These are phyloP conservation scores for Notechis scutatus DNA, from an alignment of 2,113 vertebrate genomes.

Conservation along the genomic window DNA sequence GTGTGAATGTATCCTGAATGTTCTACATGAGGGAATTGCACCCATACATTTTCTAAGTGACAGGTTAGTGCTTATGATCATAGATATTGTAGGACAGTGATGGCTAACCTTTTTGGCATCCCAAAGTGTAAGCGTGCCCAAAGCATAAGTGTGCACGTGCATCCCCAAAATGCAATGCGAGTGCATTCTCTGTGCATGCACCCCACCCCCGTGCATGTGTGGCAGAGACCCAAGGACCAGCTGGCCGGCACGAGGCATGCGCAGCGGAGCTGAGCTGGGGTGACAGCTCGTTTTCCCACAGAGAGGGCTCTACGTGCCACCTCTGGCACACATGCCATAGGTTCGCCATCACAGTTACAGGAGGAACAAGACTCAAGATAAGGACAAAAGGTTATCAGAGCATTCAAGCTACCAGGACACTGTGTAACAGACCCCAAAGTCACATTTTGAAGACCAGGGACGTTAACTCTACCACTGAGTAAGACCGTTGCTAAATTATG, in stretches of 20 bases:
- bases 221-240: no score
- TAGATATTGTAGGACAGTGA: not conserved
- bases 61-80: not conserved
- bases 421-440: not conserved
- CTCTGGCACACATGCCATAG: no score
- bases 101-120: no score
- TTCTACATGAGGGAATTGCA: not conserved
- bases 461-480: not conserved
- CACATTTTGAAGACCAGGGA: not conserved
- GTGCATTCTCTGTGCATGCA: no score
- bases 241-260: no score
- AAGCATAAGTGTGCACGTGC: no score
- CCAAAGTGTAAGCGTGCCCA: no score
- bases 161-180: no score
- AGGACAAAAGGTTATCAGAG: not conserved
- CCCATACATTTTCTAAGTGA: not conserved
- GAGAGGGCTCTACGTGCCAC: no score
- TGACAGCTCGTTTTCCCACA: no score
- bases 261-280: no score
- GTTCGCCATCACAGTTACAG: not conserved
- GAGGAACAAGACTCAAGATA: not conserved
- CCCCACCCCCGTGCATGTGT: no score
- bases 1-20: not conserved
- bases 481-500: not conserved
- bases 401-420: not conserved